phyloP scores from a whole-genome alignment of 1,140 invertebrate species.

The Wasmannia auropunctata region DNA sequence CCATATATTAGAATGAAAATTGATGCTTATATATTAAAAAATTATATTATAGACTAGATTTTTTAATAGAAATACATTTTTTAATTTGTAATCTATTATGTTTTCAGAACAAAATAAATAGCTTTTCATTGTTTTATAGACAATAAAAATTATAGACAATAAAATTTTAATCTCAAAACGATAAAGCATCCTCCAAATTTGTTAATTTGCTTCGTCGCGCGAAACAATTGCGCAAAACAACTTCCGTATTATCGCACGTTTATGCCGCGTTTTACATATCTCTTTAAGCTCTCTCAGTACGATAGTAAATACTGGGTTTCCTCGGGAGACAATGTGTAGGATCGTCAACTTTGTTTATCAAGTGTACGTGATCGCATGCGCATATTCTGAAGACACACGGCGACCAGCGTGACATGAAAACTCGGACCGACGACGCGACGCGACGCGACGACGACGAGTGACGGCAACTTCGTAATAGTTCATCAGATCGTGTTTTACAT shows the following conservation, averaged over 20 bases:
- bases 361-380: constrained; percentile 1
- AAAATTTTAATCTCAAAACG: neutral
- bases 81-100: neutral
- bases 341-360: constrained; percentile 36
- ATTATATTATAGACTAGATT: neutral
- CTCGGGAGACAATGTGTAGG: neutral
- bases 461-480: constrained; percentile 27
- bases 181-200: neutral
- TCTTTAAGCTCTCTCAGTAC: neutral
- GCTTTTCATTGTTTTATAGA: neutral
- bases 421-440: neutral
- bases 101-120: neutral
- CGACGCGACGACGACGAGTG: neutral
- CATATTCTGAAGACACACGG: neutral
- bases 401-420: neutral
- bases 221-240: neutral
- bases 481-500: constrained; percentile 26
- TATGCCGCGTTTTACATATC: neutral
- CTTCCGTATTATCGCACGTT: neutral
- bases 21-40: neutral
- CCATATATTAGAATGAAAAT: neutral
- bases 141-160: neutral
- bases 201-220: neutral
- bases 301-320: neutral
- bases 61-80: neutral